Base-by-base conservation (phyloP, 1,140 invertebrate genomes). In the Monomorium pharaonis region DNA sequence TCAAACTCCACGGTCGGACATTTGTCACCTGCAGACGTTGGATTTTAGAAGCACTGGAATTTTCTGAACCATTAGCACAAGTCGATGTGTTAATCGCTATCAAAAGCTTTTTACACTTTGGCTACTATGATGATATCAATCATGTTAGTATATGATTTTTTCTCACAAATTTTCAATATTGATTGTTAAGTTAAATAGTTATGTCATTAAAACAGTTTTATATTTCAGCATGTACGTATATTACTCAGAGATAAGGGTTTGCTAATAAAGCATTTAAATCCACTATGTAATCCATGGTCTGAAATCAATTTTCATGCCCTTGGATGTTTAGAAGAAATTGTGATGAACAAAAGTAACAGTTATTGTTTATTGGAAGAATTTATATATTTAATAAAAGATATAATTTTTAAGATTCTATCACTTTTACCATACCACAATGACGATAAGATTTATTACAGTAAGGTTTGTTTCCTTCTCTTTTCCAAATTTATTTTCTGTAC, bases 41-140 rank as follows among this genome's bases (percentile, higher is more conserved):
- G 95, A 92, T 94, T 33, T 85, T 94, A 51, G 78, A 94, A 88
- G 88, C 84, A 33, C 78, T 95, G 14, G 90, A 94, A 84, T 89
- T 88, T 88, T 85, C 85, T 37, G 85, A 92, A 7, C 16, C 76
- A 51, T 1, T 74, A 44, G 89, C 88, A 51, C 76, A 89, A 56
- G 86, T 89, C 44, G 83, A 93, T 74, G 74, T 92, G 14, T 80
- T 94, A 72, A 67, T 88, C 44, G 86, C 92, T 58, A 86, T 95
- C 69, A 90, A 91, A 65, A 91, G 75, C 69, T 75, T 95, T 14
- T 86, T 94, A 63, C 30, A 90, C 7, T 89, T 77, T 75, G 89
- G 75, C 60, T 85, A 93, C 65, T 90, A 90, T 75, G 58, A 92
- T 54, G 85, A 85, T 42, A 90, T 91, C 6, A 84, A 88, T 87